These are phyloP conservation scores for Carcinoscorpius rotundicauda DNA, from an alignment of 1,140 invertebrate species.

Conservation along the genomic window DNA sequence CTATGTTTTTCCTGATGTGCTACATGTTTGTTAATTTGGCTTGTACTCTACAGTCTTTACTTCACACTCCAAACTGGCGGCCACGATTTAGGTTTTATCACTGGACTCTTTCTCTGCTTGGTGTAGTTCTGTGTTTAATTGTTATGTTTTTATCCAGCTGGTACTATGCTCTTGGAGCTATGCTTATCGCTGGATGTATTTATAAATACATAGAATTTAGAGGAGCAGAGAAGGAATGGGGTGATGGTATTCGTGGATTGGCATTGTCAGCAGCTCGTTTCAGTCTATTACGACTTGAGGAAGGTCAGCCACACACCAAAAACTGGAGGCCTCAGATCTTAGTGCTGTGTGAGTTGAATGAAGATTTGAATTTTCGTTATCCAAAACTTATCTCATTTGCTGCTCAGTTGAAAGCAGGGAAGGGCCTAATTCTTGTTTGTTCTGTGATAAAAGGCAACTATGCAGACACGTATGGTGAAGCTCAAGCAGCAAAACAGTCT, in stretches of 20 bases:
- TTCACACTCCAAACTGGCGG: conserved; percentile 94
- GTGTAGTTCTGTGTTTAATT: conserved; percentile 81
- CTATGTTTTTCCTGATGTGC: conserved; percentile 98
- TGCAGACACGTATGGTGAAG: conserved; percentile 44
- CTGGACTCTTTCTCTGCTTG: conserved; percentile 86
- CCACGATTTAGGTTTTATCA: conserved; percentile 98
- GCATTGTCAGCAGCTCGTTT: conserved; percentile 94
- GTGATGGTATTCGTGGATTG: conserved; percentile 94
- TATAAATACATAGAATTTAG: conserved; percentile 99
- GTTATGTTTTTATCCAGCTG: conserved; percentile 99
- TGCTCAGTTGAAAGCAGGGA: conserved; percentile 89
- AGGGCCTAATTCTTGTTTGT: conserved; percentile 78
- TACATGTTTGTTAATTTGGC: conserved; percentile 99
- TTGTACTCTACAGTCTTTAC: conserved; percentile 89
- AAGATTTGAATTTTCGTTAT: conserved; percentile 54
- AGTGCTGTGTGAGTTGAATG: conserved; percentile 27
- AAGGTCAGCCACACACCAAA: conserved; percentile 94
- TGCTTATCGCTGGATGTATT: conserved; percentile 90
- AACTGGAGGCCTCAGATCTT: conserved; percentile 89
- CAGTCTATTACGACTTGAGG: conserved; percentile 82
- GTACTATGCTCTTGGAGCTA: conserved; percentile 93
- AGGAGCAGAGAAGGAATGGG: conserved; percentile 99
- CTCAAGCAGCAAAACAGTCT: conserved; percentile 65
- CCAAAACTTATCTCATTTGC: conserved; percentile 88
- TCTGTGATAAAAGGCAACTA: conserved; percentile 68